These are phyloP conservation scores for Sphecodes monilicornis DNA, from an alignment of 2,888 invertebrate species.

Conservation along the genomic window DNA sequence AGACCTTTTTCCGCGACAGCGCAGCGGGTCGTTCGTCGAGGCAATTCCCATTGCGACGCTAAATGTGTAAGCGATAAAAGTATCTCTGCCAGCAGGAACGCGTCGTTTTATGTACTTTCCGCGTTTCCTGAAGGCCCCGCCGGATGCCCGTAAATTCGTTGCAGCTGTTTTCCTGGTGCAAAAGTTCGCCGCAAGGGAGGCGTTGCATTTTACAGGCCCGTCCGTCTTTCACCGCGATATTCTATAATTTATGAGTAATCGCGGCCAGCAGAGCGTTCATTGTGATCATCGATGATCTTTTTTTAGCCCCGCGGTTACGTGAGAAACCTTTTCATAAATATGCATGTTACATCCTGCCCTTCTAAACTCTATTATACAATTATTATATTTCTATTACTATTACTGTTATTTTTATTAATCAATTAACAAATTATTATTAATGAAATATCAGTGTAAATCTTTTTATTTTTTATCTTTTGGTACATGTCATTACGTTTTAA, in stretches of 20 bases:
- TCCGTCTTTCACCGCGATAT: conserved; percentile 26
- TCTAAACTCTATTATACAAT: too few relatives aligned
- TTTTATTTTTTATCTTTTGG: too few relatives aligned
- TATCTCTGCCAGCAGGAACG: conserved; percentile 65
- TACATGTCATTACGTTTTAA: too few relatives aligned
- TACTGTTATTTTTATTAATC: too few relatives aligned
- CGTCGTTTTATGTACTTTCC: conserved; percentile 69
- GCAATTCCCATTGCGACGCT: conserved; percentile 68
- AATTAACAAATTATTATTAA: too few relatives aligned
- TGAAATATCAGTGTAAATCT: too few relatives aligned
- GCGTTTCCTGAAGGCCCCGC: conserved; percentile 68
- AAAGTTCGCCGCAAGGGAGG: conserved; percentile 25
- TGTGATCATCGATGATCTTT: conserved; percentile 14
- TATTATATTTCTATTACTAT: too few relatives aligned
- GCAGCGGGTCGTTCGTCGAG: conserved; percentile 58
- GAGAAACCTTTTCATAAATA: not conserved
- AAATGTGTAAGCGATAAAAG: conserved; percentile 75
- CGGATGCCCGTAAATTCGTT: conserved; percentile 65
- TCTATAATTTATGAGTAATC: conserved; percentile 29
- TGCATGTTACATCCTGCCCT: not conserved
- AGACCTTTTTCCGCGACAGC: conserved; percentile 32
- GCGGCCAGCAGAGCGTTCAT: not conserved
- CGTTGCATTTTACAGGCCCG: conserved; percentile 25
- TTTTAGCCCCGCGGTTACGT: not conserved
- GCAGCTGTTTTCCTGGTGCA: not conserved